Conservation (phyloP, 1,140 invertebrate species). For the Limonius californicus region DNA sequence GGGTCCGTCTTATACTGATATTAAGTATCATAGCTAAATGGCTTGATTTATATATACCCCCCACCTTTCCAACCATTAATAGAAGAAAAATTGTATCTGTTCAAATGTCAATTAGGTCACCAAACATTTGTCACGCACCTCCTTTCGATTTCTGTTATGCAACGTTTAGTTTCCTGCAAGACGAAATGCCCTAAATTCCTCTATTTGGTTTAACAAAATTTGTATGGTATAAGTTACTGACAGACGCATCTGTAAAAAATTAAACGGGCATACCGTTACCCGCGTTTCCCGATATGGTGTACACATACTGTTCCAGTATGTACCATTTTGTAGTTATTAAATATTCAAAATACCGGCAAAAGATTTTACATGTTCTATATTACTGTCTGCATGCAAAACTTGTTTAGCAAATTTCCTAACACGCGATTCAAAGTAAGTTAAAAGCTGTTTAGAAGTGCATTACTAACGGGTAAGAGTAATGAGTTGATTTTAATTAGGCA, state of each 20-base stretch:
- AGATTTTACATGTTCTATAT: neutral
- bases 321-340: constrained; percentile 5
- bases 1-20: no score
- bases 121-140: no score
- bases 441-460: neutral
- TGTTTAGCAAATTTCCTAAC: neutral
- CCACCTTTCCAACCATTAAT: no score
- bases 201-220: no score
- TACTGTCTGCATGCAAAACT: constrained; percentile 1
- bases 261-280: neutral
- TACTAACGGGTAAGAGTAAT: neutral
- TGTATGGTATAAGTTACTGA: no score
- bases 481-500: neutral
- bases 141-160: neutral
- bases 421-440: neutral
- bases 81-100: neutral
- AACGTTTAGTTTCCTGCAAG: neutral
- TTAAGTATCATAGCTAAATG: no score
- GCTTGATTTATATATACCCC: no score
- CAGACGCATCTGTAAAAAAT: no score
- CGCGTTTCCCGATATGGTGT: neutral
- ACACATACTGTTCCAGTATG: neutral
- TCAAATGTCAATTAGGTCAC: no score
- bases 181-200: no score
- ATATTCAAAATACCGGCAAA: constrained; percentile 1